These are phyloP conservation scores for Elymnias hypermnestra DNA, from an alignment of 1,140 invertebrate genomes.

Conservation along the genomic window DNA sequence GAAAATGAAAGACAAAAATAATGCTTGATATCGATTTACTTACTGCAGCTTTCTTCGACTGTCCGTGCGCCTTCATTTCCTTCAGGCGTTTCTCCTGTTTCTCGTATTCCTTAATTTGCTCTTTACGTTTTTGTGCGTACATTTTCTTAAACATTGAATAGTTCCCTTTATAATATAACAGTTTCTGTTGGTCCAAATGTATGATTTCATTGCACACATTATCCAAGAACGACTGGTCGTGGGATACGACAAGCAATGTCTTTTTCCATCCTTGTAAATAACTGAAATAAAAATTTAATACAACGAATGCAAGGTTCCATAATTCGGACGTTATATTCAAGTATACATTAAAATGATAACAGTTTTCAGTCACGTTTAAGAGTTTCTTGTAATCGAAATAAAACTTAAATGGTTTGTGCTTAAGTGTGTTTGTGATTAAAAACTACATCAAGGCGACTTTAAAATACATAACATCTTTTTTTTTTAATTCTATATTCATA, in stretches of 20 bases:
- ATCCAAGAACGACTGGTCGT: slow-evolving; percentile 99
- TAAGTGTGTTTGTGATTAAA: too few species aligned
- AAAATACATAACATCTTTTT: too few species aligned
- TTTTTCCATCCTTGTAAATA: slow-evolving; percentile 99
- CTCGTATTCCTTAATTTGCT: slow-evolving; percentile 98
- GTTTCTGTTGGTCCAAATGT: slow-evolving; percentile 95
- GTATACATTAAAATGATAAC: too few species aligned
- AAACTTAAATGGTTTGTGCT: too few species aligned
- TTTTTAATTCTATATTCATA: too few species aligned
- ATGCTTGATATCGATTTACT: too few species aligned
- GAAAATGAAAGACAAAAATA: too few species aligned
- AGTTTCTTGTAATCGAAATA: too few species aligned
- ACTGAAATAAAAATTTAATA: slow-evolving; percentile 56
- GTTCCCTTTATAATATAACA: slow-evolving; percentile 99
- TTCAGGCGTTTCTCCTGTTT: slow-evolving; percentile 97
- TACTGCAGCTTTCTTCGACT: slow-evolving; percentile 86
- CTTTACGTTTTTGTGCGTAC: slow-evolving; percentile 96
- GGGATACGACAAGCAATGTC: slow-evolving; percentile 97
- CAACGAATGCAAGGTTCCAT: background rate
- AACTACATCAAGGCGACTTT: too few species aligned
- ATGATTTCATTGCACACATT: slow-evolving; percentile 99
- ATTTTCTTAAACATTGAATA: slow-evolving; percentile 99
- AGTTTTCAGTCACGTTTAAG: too few species aligned
- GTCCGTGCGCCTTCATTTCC: slow-evolving; percentile 95
- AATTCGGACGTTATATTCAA: too few species aligned